phyloP scores from a whole-genome alignment of 1,140 invertebrate genomes.

The Sycobia sp. region DNA sequence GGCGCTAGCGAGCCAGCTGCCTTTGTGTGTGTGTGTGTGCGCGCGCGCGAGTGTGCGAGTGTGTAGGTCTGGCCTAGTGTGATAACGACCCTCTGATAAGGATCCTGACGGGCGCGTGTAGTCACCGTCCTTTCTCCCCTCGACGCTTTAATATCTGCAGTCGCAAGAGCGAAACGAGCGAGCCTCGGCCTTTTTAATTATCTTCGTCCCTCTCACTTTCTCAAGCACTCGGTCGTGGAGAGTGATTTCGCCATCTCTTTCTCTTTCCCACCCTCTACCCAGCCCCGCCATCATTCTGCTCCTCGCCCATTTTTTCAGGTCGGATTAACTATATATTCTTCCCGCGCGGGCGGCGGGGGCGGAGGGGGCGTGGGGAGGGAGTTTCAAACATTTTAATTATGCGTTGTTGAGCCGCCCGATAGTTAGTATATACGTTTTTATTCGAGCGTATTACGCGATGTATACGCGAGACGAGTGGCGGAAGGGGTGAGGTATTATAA shows the following conservation, averaged over 20 bases:
- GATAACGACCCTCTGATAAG: neutral
- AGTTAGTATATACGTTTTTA: too few relatives aligned
- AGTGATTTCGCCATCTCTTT: too few relatives aligned
- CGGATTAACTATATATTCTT: slow-evolving; percentile 10
- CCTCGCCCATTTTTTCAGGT: neutral
- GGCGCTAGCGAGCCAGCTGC: too few relatives aligned
- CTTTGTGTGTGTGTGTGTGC: too few relatives aligned
- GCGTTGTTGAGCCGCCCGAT: slow-evolving; percentile 19
- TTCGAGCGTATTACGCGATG: slow-evolving; percentile 21
- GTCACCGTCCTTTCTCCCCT: slow-evolving; percentile 27
- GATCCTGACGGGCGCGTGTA: neutral
- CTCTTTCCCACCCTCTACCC: too few relatives aligned
- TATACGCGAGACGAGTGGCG: too few relatives aligned
- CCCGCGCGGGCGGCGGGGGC: neutral
- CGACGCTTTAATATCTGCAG: slow-evolving; percentile 51
- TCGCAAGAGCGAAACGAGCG: slow-evolving; percentile 12
- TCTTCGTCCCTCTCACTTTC: slow-evolving; percentile 42
- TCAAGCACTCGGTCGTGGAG: slow-evolving; percentile 37
- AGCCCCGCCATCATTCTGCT: neutral
- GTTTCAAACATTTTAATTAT: slow-evolving; percentile 26
- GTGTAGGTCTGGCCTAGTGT: neutral
- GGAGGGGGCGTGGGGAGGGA: neutral
- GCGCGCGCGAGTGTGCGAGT: too few relatives aligned
- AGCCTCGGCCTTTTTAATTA: slow-evolving; percentile 53
- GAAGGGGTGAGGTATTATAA: too few relatives aligned